phyloP scores from a whole-genome alignment of 2,113 vertebrate genomes.

The Scophthalmus maximus region DNA sequence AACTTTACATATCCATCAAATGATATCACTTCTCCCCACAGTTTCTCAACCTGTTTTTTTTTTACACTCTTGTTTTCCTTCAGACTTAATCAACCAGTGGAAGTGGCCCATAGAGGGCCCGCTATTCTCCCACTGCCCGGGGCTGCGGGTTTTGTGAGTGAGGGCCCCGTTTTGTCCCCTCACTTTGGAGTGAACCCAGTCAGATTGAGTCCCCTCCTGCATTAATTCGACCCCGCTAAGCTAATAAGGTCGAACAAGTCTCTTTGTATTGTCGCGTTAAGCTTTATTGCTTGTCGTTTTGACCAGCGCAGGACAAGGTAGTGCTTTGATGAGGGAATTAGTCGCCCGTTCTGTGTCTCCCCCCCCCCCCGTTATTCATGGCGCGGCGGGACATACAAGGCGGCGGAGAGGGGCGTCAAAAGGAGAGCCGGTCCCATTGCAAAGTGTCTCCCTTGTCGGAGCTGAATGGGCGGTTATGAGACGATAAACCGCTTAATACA shows the following conservation, averaged over 20 bases:
- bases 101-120: conserved; percentile 82
- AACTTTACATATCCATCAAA: conserved; percentile 83
- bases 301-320: conserved; percentile 99
- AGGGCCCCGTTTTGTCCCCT: conserved; percentile 66
- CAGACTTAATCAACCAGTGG: conserved; percentile 87
- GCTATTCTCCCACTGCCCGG: conserved; percentile 89
- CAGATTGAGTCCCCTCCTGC: conserved; percentile 89
- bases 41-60: conserved; percentile 22
- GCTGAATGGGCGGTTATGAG: conserved; percentile 99
- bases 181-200: conserved; percentile 62
- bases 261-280: conserved; percentile 98
- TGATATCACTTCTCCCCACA: conserved; percentile 65
- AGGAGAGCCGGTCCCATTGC: conserved; percentile 99
- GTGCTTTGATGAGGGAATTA: conserved; percentile 99
- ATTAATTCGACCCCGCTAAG: conserved; percentile 99
- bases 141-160: conserved; percentile 86
- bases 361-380: conserved; percentile 99
- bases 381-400: conserved; percentile 99
- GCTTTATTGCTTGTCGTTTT: conserved; percentile 99
- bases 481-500: conserved; percentile 99
- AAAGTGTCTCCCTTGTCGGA: conserved; percentile 99
- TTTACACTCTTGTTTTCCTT: conserved; percentile 60
- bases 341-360: conserved; percentile 98
- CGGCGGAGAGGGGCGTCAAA: conserved; percentile 98
- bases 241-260: conserved; percentile 97